Base-by-base conservation (phyloP, 1,140 invertebrate genomes). In the Pseudomyrmex gracilis region DNA sequence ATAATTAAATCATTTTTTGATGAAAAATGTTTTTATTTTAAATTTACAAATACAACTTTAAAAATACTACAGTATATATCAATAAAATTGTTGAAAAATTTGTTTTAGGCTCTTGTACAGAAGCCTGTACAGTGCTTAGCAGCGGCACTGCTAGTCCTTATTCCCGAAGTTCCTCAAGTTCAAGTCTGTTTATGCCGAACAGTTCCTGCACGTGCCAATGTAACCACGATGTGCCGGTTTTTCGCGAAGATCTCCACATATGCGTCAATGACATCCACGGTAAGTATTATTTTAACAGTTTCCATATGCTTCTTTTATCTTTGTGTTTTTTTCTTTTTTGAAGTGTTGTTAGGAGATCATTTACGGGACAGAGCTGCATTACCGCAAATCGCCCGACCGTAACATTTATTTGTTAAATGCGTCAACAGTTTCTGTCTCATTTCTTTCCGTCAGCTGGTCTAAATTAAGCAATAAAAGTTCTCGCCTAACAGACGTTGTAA, bases 181-280 rank as follows among this genome's bases (percentile, higher is more conserved):
- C 85, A 49, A 49, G 66, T 22, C 17, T 85, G 47, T 77, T 67
- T n/a, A 15, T 53, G 20, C 58, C 47, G 0, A 91, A 92, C 74
- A 88, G 91, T 83, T 93, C 94, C 51, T 96, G 96, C 90, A 94
- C 94, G 22, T 97, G 96, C 90, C 96, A 96, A 82, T 97, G 96
- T 88, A 95, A 96, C 85, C 90, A 93, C 4, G 95, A 95, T 70
- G 88, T 95, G 10, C 95, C 95, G 4, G 95, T 96, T 57, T 97
- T 96, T 93, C 95, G 96, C 55, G 96, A 97, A 91, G 96, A 97
- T 91, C 91, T 96, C 66, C 94, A 95, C 66, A 95, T 96, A 87
- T 97, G 96, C 92, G 96, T 97, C 78, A 95, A 96, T 90, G 96
- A 96, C 88, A 95, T 97, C 82, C 95, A 96, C 86, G 96, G 96